A percentile compares a stretch with the other conserved stretches of the same genome.
Evolutionary conservation across 2,797 vertebrate genomes (phyloP).

Genomic region (Lophotriccus pileatus): DNA sequence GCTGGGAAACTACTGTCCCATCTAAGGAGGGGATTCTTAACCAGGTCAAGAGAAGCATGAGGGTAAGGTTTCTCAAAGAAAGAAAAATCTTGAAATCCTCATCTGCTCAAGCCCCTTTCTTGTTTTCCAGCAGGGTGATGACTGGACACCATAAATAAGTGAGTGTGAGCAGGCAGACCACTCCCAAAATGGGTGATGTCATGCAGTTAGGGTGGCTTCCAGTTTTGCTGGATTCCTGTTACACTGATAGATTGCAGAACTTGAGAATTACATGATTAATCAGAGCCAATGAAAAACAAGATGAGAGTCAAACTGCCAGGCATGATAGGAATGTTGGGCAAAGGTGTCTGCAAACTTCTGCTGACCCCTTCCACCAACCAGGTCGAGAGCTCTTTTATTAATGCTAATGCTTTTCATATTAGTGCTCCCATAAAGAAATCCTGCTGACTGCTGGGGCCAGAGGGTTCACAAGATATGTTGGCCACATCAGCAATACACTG

Average conservation of each 20-base stretch:
- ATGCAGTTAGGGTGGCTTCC: neutral
- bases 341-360: conserved; percentile 65
- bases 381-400: conserved; percentile 53
- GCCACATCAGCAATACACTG: conserved; percentile 21
- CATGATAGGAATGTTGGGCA: conserved; percentile 48
- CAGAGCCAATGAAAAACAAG: conserved; percentile 19
- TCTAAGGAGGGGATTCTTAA: neutral
- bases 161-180: neutral
- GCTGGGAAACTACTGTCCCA: neutral
- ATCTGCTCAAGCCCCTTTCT: neutral
- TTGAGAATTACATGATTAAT: neutral
- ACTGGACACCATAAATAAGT: neutral
- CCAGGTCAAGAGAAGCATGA: neutral
- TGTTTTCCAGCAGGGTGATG: neutral
- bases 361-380: conserved; percentile 32
- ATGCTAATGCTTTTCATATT: conserved; percentile 60
- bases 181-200: neutral
- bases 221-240: neutral
- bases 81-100: neutral
- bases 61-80: neutral
- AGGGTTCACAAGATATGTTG: neutral
- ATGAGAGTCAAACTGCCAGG: neutral
- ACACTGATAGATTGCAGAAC: neutral
- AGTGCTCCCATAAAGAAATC: conserved; percentile 47
- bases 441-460: conserved; percentile 48